These are phyloP conservation scores for Philhelius pedissequus DNA, from an alignment of 2,888 invertebrate genomes.

Conservation along the genomic window DNA sequence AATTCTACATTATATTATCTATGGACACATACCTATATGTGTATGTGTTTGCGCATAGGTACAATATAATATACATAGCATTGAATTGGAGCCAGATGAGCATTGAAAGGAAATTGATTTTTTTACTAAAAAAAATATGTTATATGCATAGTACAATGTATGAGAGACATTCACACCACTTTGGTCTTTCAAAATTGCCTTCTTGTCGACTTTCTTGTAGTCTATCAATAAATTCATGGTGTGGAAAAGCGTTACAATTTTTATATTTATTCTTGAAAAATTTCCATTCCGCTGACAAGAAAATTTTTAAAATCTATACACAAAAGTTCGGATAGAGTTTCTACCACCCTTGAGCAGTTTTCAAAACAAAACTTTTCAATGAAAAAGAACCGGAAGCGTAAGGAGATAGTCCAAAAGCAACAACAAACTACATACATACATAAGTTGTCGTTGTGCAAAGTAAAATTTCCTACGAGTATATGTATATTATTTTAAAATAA, in stretches of 20 bases:
- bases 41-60: no score
- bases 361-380: constrained; percentile 42
- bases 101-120: constrained; percentile 27
- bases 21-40: no score
- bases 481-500: neutral
- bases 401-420: neutral
- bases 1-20: no score
- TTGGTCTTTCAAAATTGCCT: constrained; percentile 7
- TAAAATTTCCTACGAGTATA: neutral
- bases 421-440: neutral
- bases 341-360: constrained; percentile 43
- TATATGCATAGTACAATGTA: neutral
- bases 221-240: constrained; percentile 50
- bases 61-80: no score
- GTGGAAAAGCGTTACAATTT: constrained; percentile 48
- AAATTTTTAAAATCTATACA: neutral
- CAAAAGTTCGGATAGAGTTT: constrained; percentile 39
- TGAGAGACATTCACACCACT: neutral
- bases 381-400: constrained; percentile 37
- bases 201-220: constrained; percentile 10
- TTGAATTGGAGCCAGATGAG: constrained; percentile 1
- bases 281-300: neutral
- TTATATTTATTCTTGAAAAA: neutral
- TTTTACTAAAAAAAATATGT: neutral
- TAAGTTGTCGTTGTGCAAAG: neutral